These are phyloP conservation scores for Rallus crepitans DNA, from an alignment of 2,797 vertebrate species.

Conservation along the genomic window DNA sequence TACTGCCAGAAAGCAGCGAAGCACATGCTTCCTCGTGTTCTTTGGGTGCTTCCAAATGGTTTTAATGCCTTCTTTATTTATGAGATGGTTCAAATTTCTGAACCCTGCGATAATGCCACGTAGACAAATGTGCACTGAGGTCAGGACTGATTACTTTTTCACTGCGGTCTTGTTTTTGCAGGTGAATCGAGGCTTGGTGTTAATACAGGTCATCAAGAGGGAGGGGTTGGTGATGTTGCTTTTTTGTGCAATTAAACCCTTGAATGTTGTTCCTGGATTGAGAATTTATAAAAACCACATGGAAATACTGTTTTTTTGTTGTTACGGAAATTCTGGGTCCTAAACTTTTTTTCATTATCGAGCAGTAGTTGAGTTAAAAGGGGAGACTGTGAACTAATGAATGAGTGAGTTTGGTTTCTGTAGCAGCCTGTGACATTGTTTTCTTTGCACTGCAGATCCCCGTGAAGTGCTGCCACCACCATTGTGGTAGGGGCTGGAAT, in stretches of 20 bases:
- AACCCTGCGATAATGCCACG: background rate
- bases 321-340: background rate
- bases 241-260: conserved; percentile 14
- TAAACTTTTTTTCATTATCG: background rate
- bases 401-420: background rate
- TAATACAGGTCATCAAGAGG: background rate
- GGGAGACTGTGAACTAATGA: background rate
- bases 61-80: background rate
- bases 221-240: background rate
- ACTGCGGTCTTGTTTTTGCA: background rate
- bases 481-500: background rate
- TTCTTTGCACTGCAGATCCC: background rate
- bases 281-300: background rate
- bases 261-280: conserved; percentile 5
- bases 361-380: background rate
- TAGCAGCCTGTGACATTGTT: background rate
- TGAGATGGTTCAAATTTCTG: conserved; percentile 7
- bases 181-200: background rate
- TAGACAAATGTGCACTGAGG: background rate
- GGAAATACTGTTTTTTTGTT: conserved; percentile 1
- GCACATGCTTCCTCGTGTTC: accelerated
- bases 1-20: background rate
- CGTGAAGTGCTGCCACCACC: background rate
- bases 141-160: conserved; percentile 26
- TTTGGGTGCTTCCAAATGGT: background rate